Evolutionary conservation across 2,113 vertebrate species (phyloP).

Genomic region (Haemorhous mexicanus): DNA sequence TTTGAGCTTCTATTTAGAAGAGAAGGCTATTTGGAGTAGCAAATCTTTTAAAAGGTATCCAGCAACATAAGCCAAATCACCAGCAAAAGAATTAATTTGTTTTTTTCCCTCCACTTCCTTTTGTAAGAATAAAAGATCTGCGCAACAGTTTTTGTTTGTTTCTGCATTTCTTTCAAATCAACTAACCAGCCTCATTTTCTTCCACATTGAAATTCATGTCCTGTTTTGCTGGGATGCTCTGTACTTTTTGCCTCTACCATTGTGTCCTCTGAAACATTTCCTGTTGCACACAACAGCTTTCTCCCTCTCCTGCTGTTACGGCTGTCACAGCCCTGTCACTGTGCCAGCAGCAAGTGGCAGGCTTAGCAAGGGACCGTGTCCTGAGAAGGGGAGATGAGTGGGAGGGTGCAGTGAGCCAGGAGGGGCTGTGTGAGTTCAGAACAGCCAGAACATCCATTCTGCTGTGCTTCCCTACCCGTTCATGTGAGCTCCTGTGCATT

Average conservation of each 20-base stretch:
- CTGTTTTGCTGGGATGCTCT: background rate
- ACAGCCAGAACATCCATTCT: background rate
- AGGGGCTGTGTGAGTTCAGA: background rate
- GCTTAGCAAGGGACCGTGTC: background rate
- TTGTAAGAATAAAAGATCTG: background rate
- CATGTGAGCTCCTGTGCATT: background rate
- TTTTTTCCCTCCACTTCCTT: background rate
- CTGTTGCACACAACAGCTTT: background rate
- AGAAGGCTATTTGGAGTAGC: background rate
- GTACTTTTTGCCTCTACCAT: background rate
- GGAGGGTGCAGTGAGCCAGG: background rate
- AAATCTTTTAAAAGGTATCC: conserved; percentile 21
- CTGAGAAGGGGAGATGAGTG: background rate
- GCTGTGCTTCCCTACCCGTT: accelerated
- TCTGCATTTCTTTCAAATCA: background rate
- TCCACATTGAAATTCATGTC: background rate
- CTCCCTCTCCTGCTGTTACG: background rate
- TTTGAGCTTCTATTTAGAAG: background rate
- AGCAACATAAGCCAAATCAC: background rate
- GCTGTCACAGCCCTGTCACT: background rate
- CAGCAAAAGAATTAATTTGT: background rate
- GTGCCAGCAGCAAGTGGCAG: background rate
- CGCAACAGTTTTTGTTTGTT: background rate
- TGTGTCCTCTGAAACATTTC: background rate
- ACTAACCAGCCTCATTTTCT: background rate